A percentile compares a stretch with the other conserved stretches of the same genome.
phyloP scores from a whole-genome alignment of 2,888 invertebrate species.

The Drosophila crucigera region DNA sequence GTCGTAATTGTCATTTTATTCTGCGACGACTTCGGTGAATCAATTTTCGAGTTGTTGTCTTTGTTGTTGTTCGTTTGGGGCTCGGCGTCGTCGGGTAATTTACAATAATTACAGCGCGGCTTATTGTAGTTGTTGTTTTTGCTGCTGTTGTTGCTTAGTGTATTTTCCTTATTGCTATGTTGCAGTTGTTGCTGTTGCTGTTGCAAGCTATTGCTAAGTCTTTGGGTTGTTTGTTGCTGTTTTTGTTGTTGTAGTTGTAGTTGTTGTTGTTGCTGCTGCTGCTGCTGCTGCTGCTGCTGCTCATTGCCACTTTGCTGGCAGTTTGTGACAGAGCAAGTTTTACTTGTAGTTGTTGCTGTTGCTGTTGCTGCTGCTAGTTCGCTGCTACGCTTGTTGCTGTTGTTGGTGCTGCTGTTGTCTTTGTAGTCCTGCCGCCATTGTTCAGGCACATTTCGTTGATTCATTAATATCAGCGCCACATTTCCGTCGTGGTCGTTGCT shows the following conservation, averaged over 20 bases:
- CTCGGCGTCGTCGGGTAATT: constrained; percentile 77
- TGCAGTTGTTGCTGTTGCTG: constrained; percentile 61
- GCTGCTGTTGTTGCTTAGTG: constrained; percentile 68
- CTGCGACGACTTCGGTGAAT: constrained; percentile 75
- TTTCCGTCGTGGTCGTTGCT: constrained; percentile 70
- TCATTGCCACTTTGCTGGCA: constrained; percentile 74
- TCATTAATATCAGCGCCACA: constrained; percentile 79
- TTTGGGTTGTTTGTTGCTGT: constrained; percentile 79
- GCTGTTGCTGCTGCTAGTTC: constrained; percentile 45
- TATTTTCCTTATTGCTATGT: constrained; percentile 80
- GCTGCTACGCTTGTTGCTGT: constrained; percentile 49
- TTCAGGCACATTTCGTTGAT: constrained; percentile 76
- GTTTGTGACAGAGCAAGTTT: constrained; percentile 77
- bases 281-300: constrained; percentile 60
- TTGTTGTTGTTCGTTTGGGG: constrained; percentile 74
- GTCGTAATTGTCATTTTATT: constrained; percentile 80
- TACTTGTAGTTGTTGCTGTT: constrained; percentile 62
- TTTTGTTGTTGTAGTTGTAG: constrained; percentile 26
- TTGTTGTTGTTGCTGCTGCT: constrained; percentile 18
- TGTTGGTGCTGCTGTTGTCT: constrained; percentile 52
- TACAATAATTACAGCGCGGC: constrained; percentile 80
- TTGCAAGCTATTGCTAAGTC: constrained; percentile 82
- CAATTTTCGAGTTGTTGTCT: constrained; percentile 71
- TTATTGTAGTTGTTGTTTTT: constrained; percentile 65
- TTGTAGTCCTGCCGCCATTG: constrained; percentile 79